Evolutionary conservation across 2,113 vertebrate species (phyloP).

Genomic region (Calidris pygmaea): DNA sequence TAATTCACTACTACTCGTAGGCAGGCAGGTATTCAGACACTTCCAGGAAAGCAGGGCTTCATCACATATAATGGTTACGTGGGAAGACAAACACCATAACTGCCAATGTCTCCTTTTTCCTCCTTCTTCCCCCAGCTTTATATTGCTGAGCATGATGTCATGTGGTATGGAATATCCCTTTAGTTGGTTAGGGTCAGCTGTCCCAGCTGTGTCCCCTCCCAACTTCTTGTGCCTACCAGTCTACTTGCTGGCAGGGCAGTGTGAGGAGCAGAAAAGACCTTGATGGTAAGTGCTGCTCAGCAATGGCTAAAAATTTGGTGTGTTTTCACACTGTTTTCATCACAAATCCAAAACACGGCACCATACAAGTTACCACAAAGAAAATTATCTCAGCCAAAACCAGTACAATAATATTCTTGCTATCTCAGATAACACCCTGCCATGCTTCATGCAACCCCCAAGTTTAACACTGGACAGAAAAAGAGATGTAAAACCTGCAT

Average conservation of each 20-base stretch:
- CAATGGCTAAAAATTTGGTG: neutral
- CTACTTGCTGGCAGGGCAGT: accelerated
- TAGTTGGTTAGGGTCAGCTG: neutral
- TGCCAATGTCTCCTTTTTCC: accelerated
- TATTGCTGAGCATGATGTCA: neutral
- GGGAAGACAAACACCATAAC: neutral
- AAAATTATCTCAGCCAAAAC: neutral
- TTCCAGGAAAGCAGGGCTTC: neutral
- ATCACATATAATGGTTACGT: accelerated
- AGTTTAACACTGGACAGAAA: neutral
- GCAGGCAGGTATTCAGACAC: neutral
- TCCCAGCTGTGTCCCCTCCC: neutral
- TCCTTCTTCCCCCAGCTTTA: neutral
- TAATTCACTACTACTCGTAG: accelerated
- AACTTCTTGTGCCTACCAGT: neutral
- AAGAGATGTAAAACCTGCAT: neutral
- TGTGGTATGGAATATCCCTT: neutral
- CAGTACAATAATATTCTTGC: neutral
- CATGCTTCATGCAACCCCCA: neutral
- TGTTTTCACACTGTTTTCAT: neutral
- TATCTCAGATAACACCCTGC: neutral
- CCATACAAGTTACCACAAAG: neutral
- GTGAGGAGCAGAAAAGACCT: neutral
- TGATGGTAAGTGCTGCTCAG: neutral
- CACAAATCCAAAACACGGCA: neutral